These are phyloP conservation scores for Gymnocypris eckloni DNA, from an alignment of 2,797 vertebrate genomes.

Conservation along the genomic window DNA sequence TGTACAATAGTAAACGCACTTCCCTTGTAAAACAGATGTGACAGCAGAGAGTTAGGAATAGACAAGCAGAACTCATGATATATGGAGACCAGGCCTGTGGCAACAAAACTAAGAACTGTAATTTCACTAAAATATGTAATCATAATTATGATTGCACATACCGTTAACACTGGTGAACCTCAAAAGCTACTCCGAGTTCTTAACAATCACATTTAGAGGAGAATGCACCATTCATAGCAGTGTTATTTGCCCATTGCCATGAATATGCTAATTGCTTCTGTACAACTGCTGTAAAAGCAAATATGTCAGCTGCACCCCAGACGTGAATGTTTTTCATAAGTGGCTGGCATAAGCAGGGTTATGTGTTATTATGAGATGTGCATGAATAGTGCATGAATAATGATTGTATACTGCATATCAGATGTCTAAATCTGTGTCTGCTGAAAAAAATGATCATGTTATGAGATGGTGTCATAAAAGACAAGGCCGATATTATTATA, in stretches of 20 bases:
- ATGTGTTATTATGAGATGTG: not conserved
- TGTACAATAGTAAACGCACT: not conserved
- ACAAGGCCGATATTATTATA: conserved; percentile 71
- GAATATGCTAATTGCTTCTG: conserved; percentile 30
- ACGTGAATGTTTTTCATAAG: conserved; percentile 21
- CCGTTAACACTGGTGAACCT: not conserved
- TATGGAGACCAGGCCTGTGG: not conserved
- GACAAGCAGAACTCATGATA: not conserved
- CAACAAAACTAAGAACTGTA: not conserved
- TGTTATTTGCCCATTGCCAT: not conserved
- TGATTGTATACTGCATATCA: conserved; percentile 8
- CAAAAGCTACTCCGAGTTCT: not conserved
- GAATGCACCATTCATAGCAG: not conserved
- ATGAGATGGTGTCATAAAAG: conserved; percentile 64
- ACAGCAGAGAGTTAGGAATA: not conserved
- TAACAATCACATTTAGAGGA: conserved; percentile 5
- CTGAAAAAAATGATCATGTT: conserved; percentile 65
- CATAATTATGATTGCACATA: conserved; percentile 20
- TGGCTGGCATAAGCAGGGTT: not conserved
- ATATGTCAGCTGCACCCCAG: conserved; percentile 30
- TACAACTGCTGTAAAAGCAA: conserved; percentile 42
- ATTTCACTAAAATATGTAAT: not conserved
- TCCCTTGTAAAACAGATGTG: not conserved
- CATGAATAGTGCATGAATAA: conserved; percentile 30
- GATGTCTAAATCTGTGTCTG: conserved; percentile 19